A percentile compares a stretch with the other conserved stretches of the same genome.
Evolutionary conservation across 53 echinoderm and acorn worm species (phyloP).

Genomic region (Actinopyga echinites): DNA sequence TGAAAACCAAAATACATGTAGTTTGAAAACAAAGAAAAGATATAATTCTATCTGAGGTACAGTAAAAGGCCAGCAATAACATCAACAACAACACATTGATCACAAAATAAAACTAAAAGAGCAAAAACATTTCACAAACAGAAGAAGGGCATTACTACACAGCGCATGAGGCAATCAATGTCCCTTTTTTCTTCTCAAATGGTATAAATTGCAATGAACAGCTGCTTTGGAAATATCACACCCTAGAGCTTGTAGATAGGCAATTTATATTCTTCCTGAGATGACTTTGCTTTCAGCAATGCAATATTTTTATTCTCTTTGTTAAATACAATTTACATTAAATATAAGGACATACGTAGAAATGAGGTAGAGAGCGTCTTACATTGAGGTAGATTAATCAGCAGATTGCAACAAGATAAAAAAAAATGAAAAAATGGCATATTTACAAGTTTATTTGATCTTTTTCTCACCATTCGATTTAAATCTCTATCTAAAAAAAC

Average conservation of each 20-base stretch:
- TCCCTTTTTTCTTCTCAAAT: constrained; percentile 8
- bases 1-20: constrained; percentile 8
- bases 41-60: not conserved
- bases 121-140: not conserved
- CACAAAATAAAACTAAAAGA: not conserved
- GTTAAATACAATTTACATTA: constrained; percentile 39
- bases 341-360: constrained; percentile 20
- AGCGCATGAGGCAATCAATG: not conserved
- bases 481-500: constrained; percentile 29
- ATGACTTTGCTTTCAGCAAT: constrained; percentile 41
- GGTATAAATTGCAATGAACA: constrained; percentile 39
- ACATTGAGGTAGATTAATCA: constrained; percentile 42
- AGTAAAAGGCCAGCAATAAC: not conserved
- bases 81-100: not conserved
- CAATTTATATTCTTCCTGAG: constrained; percentile 43
- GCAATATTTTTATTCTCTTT: constrained; percentile 27
- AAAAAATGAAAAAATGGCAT: not conserved
- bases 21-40: not conserved
- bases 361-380: constrained; percentile 44
- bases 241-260: constrained; percentile 38
- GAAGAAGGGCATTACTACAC: constrained; percentile 1
- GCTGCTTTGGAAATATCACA: constrained; percentile 35
- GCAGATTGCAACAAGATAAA: not conserved
- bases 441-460: not conserved
- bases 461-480: not conserved